Evolutionary conservation across 2,113 vertebrate genomes (phyloP).

Genomic region (Myodes glareolus): DNA sequence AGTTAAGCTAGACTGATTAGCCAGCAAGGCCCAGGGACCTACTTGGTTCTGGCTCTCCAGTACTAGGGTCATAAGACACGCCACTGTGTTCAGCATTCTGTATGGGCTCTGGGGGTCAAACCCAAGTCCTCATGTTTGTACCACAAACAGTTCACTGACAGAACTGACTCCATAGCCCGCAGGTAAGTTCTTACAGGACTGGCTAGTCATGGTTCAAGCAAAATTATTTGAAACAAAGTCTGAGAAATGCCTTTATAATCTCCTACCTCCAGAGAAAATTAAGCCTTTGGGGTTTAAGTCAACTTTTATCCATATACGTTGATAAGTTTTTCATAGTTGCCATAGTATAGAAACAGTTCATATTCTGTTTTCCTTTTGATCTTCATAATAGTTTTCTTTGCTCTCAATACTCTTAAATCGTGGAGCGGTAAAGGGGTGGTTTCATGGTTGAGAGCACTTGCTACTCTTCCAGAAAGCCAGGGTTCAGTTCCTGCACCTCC

Average conservation of each 20-base stretch:
- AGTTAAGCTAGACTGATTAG: neutral
- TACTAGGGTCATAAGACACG: neutral
- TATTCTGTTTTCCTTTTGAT: neutral
- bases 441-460: neutral
- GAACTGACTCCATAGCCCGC: neutral
- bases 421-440: neutral
- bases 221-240: neutral
- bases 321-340: neutral
- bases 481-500: neutral
- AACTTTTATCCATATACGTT: neutral
- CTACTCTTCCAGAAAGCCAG: neutral
- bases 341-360: neutral
- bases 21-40: neutral
- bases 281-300: neutral
- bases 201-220: neutral
- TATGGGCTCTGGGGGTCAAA: neutral
- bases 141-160: neutral
- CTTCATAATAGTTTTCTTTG: neutral
- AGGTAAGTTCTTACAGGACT: neutral
- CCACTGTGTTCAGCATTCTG: neutral
- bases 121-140: neutral
- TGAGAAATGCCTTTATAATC: neutral
- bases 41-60: neutral
- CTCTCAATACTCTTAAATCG: neutral
- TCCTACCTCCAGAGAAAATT: neutral